These are phyloP conservation scores for Alces alces DNA, from an alignment of 2,113 vertebrate species.

Conservation along the genomic window DNA sequence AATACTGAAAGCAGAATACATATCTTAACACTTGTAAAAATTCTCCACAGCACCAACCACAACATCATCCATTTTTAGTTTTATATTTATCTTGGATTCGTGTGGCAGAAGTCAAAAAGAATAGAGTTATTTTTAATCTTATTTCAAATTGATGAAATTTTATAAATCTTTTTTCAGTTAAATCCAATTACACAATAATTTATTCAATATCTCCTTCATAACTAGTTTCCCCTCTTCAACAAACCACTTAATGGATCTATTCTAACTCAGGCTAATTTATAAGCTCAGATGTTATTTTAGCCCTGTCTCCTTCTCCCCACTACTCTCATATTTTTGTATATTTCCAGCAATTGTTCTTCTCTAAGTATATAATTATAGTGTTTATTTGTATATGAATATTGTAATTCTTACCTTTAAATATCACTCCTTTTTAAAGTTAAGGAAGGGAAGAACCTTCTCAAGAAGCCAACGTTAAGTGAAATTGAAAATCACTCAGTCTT, in stretches of 20 bases:
- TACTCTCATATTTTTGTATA: not conserved
- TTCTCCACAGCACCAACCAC: not conserved
- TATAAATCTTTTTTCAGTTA: not conserved
- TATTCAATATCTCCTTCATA: not conserved
- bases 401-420: not conserved
- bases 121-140: constrained; percentile 24
- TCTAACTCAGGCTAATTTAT: not conserved
- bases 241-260: not conserved
- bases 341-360: not conserved
- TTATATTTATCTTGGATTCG: constrained; percentile 19
- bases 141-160: constrained; percentile 36
- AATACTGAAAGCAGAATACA: not conserved
- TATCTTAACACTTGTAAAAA: constrained; percentile 29
- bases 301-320: not conserved
- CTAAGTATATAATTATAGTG: not conserved
- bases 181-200: not conserved
- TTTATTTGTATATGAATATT: not conserved
- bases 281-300: not conserved
- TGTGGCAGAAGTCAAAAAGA: constrained; percentile 17
- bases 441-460: not conserved
- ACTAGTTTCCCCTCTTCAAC: not conserved
- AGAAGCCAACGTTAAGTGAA: not conserved
- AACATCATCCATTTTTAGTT: not conserved
- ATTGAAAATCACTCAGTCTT: not conserved
- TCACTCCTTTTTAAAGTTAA: not conserved